Evolutionary conservation across 2,888 invertebrate genomes (phyloP).

Genomic region (Tanaodytes sp.): DNA sequence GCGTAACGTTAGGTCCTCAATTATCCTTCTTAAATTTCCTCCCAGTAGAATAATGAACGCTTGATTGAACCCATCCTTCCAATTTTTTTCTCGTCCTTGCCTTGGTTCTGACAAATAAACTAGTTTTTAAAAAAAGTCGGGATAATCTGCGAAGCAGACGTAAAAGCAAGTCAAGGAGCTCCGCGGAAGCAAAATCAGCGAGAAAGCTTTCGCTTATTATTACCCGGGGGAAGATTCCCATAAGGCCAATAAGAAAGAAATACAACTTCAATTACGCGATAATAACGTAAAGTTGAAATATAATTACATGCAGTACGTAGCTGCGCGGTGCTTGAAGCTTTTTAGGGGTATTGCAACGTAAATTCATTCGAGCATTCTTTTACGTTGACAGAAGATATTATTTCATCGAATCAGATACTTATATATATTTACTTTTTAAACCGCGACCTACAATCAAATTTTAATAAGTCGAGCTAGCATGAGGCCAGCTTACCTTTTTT

Average conservation of each 20-base stretch:
- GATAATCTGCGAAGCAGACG: slow-evolving; percentile 45
- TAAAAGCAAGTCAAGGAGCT: slow-evolving; percentile 38
- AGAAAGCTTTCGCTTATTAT: slow-evolving; percentile 50
- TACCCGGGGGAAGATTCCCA: slow-evolving; percentile 37
- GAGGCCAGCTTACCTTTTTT: too few species aligned
- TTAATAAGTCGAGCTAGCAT: too few species aligned
- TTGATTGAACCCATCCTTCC: too few species aligned
- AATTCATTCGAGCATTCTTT: neutral
- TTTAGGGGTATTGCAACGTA: slow-evolving; percentile 19
- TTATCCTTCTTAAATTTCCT: too few species aligned
- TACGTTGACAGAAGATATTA: neutral
- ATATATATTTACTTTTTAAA: too few species aligned
- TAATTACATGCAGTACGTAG: too few species aligned
- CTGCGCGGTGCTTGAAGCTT: slow-evolving; percentile 6
- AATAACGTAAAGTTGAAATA: slow-evolving; percentile 49
- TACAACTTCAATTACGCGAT: slow-evolving; percentile 49
- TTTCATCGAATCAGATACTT: too few species aligned
- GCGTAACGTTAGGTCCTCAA: too few species aligned
- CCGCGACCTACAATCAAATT: too few species aligned
- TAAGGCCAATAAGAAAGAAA: slow-evolving; percentile 50
- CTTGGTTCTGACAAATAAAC: slow-evolving; percentile 37
- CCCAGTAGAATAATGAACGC: too few species aligned
- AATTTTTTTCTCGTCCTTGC: too few species aligned
- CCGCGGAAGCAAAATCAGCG: slow-evolving; percentile 36
- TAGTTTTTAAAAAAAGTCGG: slow-evolving; percentile 36